A percentile compares a stretch with the other conserved stretches of the same genome.
Conservation (phyloP, 1,140 invertebrate genomes). For the Drosophila ercepeae region DNA sequence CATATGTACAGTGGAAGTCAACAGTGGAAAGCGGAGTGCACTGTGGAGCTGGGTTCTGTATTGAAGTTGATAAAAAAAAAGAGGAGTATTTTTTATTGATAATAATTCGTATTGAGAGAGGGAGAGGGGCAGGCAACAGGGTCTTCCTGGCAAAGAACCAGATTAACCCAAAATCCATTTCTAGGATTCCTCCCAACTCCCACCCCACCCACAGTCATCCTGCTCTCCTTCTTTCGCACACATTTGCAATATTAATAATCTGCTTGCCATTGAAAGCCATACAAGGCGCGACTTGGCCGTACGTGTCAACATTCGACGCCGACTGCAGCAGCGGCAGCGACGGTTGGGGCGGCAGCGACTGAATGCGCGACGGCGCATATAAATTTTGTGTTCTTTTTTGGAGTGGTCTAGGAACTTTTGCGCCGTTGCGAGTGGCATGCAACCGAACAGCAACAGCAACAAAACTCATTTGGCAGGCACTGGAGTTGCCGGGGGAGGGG, state of each 20-base stretch:
- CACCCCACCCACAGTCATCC: slow-evolving; percentile 1
- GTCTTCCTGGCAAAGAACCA: background rate
- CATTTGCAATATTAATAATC: slow-evolving; percentile 80
- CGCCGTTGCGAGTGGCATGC: slow-evolving; percentile 73
- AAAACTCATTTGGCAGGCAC: slow-evolving; percentile 64
- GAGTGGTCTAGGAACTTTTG: slow-evolving; percentile 82
- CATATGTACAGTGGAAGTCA: slow-evolving; percentile 51
- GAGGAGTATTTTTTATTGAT: slow-evolving; percentile 49
- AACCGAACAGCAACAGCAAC: slow-evolving; percentile 41
- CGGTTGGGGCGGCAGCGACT: slow-evolving; percentile 34
- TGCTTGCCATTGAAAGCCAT: slow-evolving; percentile 80
- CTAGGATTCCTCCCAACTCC: slow-evolving; percentile 5
- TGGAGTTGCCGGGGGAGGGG: background rate
- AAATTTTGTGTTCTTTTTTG: slow-evolving; percentile 78
- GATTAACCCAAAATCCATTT: slow-evolving; percentile 62
- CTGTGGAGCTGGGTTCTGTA: too few relatives aligned
- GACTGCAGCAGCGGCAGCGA: slow-evolving; percentile 33
- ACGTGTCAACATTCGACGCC: slow-evolving; percentile 79
- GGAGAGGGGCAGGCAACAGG: too few relatives aligned
- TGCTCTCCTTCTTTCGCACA: slow-evolving; percentile 13
- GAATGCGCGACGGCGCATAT: slow-evolving; percentile 80
- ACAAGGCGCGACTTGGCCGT: slow-evolving; percentile 71
- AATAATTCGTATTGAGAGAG: slow-evolving; percentile 59
- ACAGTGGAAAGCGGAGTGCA: slow-evolving; percentile 64
- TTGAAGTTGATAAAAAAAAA: slow-evolving; percentile 60